Base-by-base conservation (phyloP, 2,113 vertebrate species). In the Etheostoma spectabile region DNA sequence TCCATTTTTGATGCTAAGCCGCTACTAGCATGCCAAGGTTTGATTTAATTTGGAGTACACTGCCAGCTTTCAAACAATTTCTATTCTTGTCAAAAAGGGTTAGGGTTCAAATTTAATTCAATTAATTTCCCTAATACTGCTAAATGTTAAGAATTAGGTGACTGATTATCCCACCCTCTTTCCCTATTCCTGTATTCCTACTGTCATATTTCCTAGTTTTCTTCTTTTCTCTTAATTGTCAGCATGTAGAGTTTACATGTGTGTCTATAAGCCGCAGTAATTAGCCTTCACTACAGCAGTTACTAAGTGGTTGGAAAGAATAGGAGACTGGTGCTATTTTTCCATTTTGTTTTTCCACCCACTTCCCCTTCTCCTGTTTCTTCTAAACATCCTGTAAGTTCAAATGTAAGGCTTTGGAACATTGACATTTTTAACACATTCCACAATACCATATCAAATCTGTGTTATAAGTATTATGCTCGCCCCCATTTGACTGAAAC, bases 261-360 rank as follows among this genome's bases (percentile, higher is more conserved):
- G 45, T 18, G 51, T 30, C 21, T 27, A 11, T 53, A 45, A 53
- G 5, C 12, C 19, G 16, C 35, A 22, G 38, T 33, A 48, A 65
- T 57, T 33, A 46, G 8, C 33, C 18, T 18, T 19, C 13, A 12
- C 19, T 4, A 64, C 22, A 64, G 60, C n/a, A 30, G 8, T 21
- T 57, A 74, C 51, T 38, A 24, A 61, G 8, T 61, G 57, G 15
- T 53, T 74, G 48, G 45, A 42, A 74, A 51, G 18, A 74, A 22
- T 10, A 16, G 13, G 51, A 16, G 21, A 55, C 42, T 18, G 4
- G 15, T 24, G 35, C n/a, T 12, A 15, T 35, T 12, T 69, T 53
- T 69, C 67, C 35, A 16, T 42, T 38, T 22, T 65, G 35, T 74
- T 3, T 16, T 22, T 64, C 60, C 60, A 30, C 22, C 30, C 60